phyloP scores from a whole-genome alignment of 1,140 invertebrate species.

The Polypedilum vanderplanki region DNA sequence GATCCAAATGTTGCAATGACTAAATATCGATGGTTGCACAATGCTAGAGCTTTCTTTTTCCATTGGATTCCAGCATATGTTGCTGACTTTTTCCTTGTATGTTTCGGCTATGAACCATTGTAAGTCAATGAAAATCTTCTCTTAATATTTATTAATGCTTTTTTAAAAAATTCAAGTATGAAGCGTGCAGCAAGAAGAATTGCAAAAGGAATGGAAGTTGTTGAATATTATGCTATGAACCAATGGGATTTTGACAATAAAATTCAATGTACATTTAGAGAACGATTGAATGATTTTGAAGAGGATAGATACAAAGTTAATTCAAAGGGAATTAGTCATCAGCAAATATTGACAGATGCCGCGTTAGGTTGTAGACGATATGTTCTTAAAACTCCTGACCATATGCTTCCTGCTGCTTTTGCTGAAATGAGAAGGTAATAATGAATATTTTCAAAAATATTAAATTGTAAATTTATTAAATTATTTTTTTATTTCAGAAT shows the following conservation, averaged over 20 bases:
- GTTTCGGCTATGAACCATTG: slow-evolving; percentile 71
- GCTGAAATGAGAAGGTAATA: not conserved
- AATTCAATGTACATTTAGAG: slow-evolving; percentile 44
- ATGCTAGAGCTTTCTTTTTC: slow-evolving; percentile 67
- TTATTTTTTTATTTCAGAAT: not conserved
- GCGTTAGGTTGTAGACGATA: slow-evolving; percentile 63
- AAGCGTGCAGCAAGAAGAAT: slow-evolving; percentile 61
- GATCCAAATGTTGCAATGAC: slow-evolving; percentile 77
- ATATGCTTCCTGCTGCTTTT: slow-evolving; percentile 66
- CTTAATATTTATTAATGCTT: not conserved
- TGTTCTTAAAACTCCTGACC: slow-evolving; percentile 75
- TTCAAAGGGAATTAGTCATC: slow-evolving; percentile 52
- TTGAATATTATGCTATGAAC: slow-evolving; percentile 71
- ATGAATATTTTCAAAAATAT: not conserved
- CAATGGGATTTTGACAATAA: slow-evolving; percentile 65
- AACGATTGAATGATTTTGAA: slow-evolving; percentile 53
- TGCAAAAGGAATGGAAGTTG: slow-evolving; percentile 67
- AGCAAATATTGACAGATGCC: slow-evolving; percentile 65
- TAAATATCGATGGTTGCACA: slow-evolving; percentile 58
- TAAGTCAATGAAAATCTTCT: not conserved
- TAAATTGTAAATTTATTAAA: not conserved
- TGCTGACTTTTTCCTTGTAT: slow-evolving; percentile 60
- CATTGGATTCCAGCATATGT: slow-evolving; percentile 72
- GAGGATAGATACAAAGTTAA: slow-evolving; percentile 48
- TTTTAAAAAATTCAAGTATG: slow-evolving; percentile 48